These are phyloP conservation scores for Phortica variegata DNA, from an alignment of 1,140 invertebrate genomes.

Conservation along the genomic window DNA sequence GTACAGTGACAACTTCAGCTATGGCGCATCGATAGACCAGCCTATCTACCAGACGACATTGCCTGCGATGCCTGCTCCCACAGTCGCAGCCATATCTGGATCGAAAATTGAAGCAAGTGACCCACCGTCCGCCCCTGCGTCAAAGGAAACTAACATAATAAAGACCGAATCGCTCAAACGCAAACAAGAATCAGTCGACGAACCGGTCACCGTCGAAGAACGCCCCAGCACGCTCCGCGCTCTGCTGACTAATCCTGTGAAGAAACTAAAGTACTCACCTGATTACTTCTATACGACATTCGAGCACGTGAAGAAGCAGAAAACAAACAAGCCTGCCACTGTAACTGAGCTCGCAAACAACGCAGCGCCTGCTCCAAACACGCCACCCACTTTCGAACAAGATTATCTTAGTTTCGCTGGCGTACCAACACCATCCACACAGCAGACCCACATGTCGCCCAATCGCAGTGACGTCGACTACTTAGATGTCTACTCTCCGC, in stretches of 20 bases:
- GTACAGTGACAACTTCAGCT: neutral
- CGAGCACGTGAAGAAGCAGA: slow-evolving; percentile 30
- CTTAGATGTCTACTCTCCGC: slow-evolving; percentile 44
- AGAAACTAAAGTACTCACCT: slow-evolving; percentile 55
- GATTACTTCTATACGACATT: slow-evolving; percentile 49
- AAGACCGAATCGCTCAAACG: slow-evolving; percentile 33
- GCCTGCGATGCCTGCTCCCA: slow-evolving; percentile 1
- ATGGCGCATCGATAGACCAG: no score
- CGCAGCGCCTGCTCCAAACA: neutral
- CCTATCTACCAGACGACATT: neutral
- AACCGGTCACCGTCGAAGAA: slow-evolving; percentile 48
- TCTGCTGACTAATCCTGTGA: slow-evolving; percentile 58
- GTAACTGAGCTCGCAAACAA: neutral
- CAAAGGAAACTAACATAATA: neutral
- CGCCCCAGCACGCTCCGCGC: slow-evolving; percentile 57
- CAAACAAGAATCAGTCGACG: slow-evolving; percentile 21
- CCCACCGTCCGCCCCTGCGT: neutral
- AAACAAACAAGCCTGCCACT: neutral
- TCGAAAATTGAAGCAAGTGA: no score
- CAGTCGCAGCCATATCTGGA: neutral
- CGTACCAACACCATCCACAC: slow-evolving; percentile 33
- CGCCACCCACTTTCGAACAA: slow-evolving; percentile 35
- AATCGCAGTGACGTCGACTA: slow-evolving; percentile 43
- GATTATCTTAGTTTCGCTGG: slow-evolving; percentile 23
- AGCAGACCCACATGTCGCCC: slow-evolving; percentile 31